Evolutionary conservation across 2,888 invertebrate species (phyloP), one percentile per base, ranked within the genome.

Genomic region (Calliphora vomitoria): DNA sequence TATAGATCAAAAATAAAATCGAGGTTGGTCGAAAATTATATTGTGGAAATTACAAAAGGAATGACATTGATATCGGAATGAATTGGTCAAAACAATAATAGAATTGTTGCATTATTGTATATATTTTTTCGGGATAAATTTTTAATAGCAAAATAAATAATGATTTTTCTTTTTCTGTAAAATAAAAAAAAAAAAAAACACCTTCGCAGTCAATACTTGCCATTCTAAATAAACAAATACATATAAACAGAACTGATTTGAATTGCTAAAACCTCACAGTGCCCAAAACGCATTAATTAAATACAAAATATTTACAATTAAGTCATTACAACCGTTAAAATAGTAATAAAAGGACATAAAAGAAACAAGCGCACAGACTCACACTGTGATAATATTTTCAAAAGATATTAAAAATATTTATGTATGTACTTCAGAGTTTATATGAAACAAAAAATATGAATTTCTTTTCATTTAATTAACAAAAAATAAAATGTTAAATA

Each of bases 391-490:
- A 55, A 20, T 20, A 44, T 41, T 64, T 20, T 55, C 20, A 64
- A 75, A 76, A 55, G 38, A 74, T 74, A 53, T 31, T 38, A 53
- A 60, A 66, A 35, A 69, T 47, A 62, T 75, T 69, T 35, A 18
- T 15, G 4, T n/a, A 8, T 55, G 13, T 53, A 68, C 78, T 68
- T 79, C 44, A 72, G 58, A 66, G 31, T 44, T 58, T 10, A 13
- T 25, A 38, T 44, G n/a, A 50, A 20, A 62, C 62, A 72, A 47
- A 68, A 64, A 47, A 13, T 80, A 71, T 72, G 41, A 79, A 74
- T 86, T 78, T 72, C 68, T 53, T 79, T 82, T 79, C 13, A 78
- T 79, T 82, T 86, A 86, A 86, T 86, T 86, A 86, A 82, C 82
- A 85, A 71, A 47, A 44, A 82, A 53, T 58, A 60, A 64, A 20